Evolutionary conservation across 2,888 invertebrate species (phyloP).

Genomic region (Limnephilus rhombicus): DNA sequence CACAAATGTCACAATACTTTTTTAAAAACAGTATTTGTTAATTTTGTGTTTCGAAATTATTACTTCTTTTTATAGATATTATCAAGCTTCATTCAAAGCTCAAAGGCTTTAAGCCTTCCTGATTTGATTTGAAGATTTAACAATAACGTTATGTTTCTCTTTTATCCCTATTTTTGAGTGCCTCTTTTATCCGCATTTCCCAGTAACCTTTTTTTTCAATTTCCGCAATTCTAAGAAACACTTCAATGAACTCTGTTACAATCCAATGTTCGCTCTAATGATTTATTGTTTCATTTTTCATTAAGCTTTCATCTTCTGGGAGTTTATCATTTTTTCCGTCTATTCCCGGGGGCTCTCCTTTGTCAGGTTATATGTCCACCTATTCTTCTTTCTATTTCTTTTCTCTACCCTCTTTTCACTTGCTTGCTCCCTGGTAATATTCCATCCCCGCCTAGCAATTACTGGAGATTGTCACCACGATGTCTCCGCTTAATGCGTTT

Average conservation of each 20-base stretch:
- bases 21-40: too few relatives aligned
- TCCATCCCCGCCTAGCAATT: conserved; percentile 23
- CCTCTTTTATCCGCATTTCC: neutral
- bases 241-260: conserved; percentile 2
- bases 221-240: neutral
- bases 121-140: neutral
- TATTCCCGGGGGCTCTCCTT: neutral
- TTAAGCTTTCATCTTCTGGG: conserved; percentile 16
- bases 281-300: conserved; percentile 24
- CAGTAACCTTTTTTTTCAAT: neutral
- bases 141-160: neutral
- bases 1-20: too few relatives aligned
- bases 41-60: neutral
- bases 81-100: neutral
- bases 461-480: conserved; percentile 45
- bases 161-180: neutral
- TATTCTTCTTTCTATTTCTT: neutral
- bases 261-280: conserved; percentile 29
- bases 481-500: conserved; percentile 44
- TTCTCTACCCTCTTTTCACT: neutral
- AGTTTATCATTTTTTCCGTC: neutral
- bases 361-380: neutral
- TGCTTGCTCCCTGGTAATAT: conserved; percentile 31
- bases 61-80: neutral
- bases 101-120: neutral